Evolutionary conservation across 2,113 vertebrate genomes (phyloP), one percentile per base, ranked within the genome.

Genomic region (Cervus canadensis): DNA sequence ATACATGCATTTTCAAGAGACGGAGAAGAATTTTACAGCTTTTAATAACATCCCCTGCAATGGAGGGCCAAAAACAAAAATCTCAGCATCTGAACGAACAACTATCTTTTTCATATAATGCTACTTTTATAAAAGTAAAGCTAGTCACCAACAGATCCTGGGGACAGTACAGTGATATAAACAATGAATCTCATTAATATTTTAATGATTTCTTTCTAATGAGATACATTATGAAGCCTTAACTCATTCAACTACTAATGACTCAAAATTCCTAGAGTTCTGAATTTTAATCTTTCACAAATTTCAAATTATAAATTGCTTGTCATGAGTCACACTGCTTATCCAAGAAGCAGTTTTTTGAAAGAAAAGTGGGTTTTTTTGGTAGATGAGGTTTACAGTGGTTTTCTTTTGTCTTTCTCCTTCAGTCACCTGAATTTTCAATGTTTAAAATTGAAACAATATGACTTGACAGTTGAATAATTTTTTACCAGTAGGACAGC

Each of bases 271-370:
- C 88, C 95, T 40, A 83, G 95, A 98, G 87, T 54, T 98, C 97
- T 96, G 96, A 98, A 92, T 96, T 95, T 97, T 94, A 98, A 98
- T 94, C 92, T 98, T 98, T 97, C 88, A 88, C 43, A 97, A 97
- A 97, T 96, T 98, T 97, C 95, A 96, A 94, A 98, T 98, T 98
- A 99, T 98, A 99, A 98, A 94, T 93, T 97, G 95, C 56, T 98
- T 97, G 93, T 91, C 85, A 92, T 93, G 94, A 98, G 97, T 98
- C 97, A 98, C 78, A 94, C 87, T 76, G 83, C 94, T 93, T 97
- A 92, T 3, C 95, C 84, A 95, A 98, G 95, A 98, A 98, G 74
- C 9, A 50, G 95, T 50, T 98, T 78, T 97, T 74, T 81, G 89
- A 94, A 97, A 84, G 78, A 86, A 95, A 83, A 84, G 40, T 54